Percentiles rank a stretch among this genome's conserved stretches.
phyloP scores from a whole-genome alignment of 2,797 vertebrate genomes.

The Delichon dasypus region DNA sequence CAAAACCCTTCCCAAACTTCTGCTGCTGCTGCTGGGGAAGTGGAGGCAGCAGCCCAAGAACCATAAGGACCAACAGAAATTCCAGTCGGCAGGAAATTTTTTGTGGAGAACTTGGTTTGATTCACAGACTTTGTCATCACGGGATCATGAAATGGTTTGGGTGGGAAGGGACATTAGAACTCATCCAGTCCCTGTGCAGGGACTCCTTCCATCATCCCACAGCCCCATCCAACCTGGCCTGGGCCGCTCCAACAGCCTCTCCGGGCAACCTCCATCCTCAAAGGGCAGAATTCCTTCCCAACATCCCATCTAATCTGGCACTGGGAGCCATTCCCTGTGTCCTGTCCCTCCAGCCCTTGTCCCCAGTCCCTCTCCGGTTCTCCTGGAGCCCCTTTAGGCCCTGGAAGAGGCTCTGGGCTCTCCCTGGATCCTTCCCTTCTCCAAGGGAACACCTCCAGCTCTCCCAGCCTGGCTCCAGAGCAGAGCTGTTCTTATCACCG shows the following conservation, averaged over 20 bases:
- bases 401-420: fast-evolving
- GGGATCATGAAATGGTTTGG: not conserved
- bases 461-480: not conserved
- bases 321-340: not conserved
- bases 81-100: not conserved
- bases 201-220: not conserved
- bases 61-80: not conserved
- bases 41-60: not conserved
- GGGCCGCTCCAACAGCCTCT: not conserved
- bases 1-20: not conserved
- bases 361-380: not conserved
- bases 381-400: not conserved
- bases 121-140: fast-evolving
- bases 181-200: not conserved
- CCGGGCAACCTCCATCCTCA: not conserved
- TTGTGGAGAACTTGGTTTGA: not conserved
- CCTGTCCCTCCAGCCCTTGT: not conserved
- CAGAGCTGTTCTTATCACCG: not conserved
- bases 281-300: not conserved
- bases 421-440: not conserved
- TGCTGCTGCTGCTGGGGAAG: not conserved
- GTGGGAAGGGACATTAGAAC: not conserved
- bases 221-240: not conserved
- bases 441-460: not conserved
- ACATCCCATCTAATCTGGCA: not conserved